These are phyloP conservation scores for Andrena bicolor DNA, from an alignment of 2,888 invertebrate genomes.

Conservation along the genomic window DNA sequence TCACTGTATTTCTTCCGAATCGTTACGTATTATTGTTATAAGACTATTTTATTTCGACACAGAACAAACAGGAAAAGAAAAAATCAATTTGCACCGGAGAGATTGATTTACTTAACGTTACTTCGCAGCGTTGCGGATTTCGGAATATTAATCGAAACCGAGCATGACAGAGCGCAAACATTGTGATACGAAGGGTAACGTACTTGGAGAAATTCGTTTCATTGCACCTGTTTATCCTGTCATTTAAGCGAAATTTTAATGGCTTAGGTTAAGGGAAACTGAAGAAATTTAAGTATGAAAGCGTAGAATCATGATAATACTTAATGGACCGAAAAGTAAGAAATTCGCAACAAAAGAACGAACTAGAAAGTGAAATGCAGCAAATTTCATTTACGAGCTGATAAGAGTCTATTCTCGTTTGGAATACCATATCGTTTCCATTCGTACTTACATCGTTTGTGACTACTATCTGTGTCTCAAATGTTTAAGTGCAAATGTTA, in stretches of 20 bases:
- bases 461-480: background rate
- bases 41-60: background rate
- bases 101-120: constrained; percentile 7
- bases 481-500: background rate
- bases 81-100: background rate
- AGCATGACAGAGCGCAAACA: constrained; percentile 62
- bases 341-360: constrained; percentile 38
- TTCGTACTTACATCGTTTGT: constrained; percentile 67
- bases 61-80: background rate
- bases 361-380: constrained; percentile 34
- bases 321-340: constrained; percentile 24
- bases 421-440: constrained; percentile 3
- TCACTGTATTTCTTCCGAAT: background rate
- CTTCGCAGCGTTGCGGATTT: background rate
- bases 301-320: constrained; percentile 30
- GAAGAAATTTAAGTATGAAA: constrained; percentile 29
- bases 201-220: constrained; percentile 18
- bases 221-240: constrained; percentile 45
- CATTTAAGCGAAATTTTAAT: constrained; percentile 45
- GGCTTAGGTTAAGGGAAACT: constrained; percentile 50
- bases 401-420: constrained; percentile 52
- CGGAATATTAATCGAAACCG: constrained; percentile 5
- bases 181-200: background rate
- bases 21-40: background rate
- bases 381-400: constrained; percentile 60